Conservation (phyloP, 2,888 invertebrate species). For the Tortricodes alternella region DNA sequence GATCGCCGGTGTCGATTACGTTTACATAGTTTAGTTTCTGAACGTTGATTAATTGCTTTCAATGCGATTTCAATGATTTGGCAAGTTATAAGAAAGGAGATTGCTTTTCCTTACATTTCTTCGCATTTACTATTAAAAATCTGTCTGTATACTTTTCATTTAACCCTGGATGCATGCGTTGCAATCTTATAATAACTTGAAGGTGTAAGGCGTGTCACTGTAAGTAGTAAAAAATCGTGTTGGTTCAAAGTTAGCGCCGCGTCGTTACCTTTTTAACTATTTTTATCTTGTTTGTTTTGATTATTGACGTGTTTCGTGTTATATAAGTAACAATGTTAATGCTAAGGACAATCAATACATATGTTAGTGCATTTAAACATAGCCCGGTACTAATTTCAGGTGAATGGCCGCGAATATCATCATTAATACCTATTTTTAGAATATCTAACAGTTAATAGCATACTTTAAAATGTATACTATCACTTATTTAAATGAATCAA, state of each 20-base stretch:
- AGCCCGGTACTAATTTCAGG: conserved; percentile 52
- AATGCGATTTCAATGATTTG: conserved; percentile 52
- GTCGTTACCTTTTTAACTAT: conserved; percentile 32
- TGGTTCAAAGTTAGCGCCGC: conserved; percentile 49
- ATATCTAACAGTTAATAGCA: conserved; percentile 12
- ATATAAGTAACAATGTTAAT: conserved; percentile 65
- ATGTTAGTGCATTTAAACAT: conserved; percentile 47
- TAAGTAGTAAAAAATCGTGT: conserved; percentile 34
- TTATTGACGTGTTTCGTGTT: conserved; percentile 55
- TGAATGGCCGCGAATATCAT: conserved; percentile 47
- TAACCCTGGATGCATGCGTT: conserved; percentile 10
- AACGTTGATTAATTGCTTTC: conserved; percentile 36
- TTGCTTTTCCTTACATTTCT: conserved; percentile 12
- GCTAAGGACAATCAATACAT: conserved; percentile 50
- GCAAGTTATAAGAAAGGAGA: conserved; percentile 49
- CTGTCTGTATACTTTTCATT: neutral
- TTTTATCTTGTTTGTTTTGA: conserved; percentile 53
- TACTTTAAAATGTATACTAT: conserved; percentile 10
- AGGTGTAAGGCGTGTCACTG: conserved; percentile 29
- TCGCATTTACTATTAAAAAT: neutral
- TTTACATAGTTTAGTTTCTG: conserved; percentile 34
- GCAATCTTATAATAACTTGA: neutral
- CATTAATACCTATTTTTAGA: conserved; percentile 26
- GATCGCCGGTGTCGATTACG: neutral
- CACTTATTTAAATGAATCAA: conserved; percentile 22